Base-by-base conservation (phyloP, 2,797 vertebrate genomes). In the Psittacula derbiana region DNA sequence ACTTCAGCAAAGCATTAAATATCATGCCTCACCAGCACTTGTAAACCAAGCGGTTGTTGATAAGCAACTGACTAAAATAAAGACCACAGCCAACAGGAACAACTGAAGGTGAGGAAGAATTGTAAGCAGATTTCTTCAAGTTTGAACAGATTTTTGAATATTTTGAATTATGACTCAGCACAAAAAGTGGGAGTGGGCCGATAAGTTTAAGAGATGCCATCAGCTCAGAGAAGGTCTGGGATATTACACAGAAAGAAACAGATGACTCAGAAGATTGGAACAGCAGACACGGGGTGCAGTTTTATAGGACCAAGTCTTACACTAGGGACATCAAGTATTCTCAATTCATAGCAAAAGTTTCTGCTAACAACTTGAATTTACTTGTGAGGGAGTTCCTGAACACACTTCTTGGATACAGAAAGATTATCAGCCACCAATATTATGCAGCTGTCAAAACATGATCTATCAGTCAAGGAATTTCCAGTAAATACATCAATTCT, bases 151-250 rank as follows among this genome's bases (percentile, higher is more conserved):
- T 83, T 92, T 95, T 74, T 90, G 69, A 91, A 80, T 94, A 94
- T 86, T 93, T 72, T 83, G 49, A 64, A 78, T 91, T 90, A 92
- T 91, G 88, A 97, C 49, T 96, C 90, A 95, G 90, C 92, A 94
- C 36, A 95, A 95, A 86, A 94, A 90, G 73, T 27, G 66, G 52
- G 55, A 86, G 88, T 90, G 78, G 67, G 92, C 52, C 73, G 88
- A 81, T 43, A 80, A 88, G 90, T 55, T 90, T 75, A 86, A 83
- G 90, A 95, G 66, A 58, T 61, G 30, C 71, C 76, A 92, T 55
- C 88, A 94, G 60, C 64, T 86, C 86, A 1, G 7, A 75, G 76
- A 91, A 91, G 80, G 73, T 81, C 78, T 88, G 36, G 14, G 60
- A 86, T 76, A 82, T 10, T 67, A 71, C 41, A 92, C 17, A 81